Evolutionary conservation across 2,113 vertebrate genomes (phyloP).

Genomic region (Phalacrocorax aristotelis): DNA sequence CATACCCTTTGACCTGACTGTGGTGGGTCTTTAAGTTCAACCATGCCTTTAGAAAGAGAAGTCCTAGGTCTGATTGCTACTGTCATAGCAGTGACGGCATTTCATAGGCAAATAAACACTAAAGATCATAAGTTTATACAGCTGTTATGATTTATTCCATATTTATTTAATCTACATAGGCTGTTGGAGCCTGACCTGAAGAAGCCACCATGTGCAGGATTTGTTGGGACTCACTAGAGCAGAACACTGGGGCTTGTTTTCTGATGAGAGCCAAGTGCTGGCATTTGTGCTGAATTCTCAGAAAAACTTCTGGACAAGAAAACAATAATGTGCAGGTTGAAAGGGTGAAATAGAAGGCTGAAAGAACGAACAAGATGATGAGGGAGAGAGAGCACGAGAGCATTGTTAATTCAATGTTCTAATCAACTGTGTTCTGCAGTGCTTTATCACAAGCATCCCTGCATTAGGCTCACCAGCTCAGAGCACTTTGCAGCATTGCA

Average conservation of each 20-base stretch:
- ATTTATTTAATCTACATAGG: not conserved
- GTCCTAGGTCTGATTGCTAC: not conserved
- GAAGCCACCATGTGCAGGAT: not conserved
- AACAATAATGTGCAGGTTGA: constrained; percentile 36
- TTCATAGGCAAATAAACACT: not conserved
- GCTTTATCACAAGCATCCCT: constrained; percentile 44
- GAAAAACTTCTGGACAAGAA: not conserved
- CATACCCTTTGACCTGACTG: not conserved
- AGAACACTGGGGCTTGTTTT: not conserved
- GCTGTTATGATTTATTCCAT: not conserved
- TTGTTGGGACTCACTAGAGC: not conserved
- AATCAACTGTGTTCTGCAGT: constrained; percentile 57
- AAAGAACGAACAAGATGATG: not conserved
- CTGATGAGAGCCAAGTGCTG: not conserved
- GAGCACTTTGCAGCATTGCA: constrained; percentile 51
- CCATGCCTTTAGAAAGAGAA: not conserved
- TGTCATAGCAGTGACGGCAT: not conserved
- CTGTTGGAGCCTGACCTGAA: not conserved
- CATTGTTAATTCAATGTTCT: constrained; percentile 55
- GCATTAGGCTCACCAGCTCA: constrained; percentile 42
- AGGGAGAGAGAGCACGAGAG: not conserved
- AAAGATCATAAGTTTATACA: not conserved
- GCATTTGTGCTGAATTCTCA: constrained; percentile 15
- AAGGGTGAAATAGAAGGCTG: constrained; percentile 19
- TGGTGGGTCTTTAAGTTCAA: not conserved